Base-by-base conservation (phyloP, 2,888 invertebrate genomes). In the Macrophya alboannulata region DNA sequence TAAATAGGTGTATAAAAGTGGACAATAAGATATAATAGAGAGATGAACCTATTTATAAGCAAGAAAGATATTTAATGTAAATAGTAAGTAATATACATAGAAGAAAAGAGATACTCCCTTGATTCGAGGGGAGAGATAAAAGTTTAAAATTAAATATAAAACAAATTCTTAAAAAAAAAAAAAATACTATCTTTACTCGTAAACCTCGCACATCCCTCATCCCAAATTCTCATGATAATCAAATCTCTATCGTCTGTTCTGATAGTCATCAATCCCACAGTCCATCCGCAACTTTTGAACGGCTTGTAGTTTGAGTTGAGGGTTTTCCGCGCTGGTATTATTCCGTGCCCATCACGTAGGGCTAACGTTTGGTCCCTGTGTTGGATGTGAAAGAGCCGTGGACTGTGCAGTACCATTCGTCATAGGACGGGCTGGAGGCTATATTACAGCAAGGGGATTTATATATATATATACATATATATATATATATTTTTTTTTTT, bases 61-160 rank as follows among this genome's bases (percentile, higher is more conserved):
- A 72, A 45, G 3, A 82, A 55, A 90, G 88, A 79, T 92, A 92
- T 91, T 92, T 90, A 92, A 92, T 92, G 91, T 91, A 92, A 90
- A 88, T 84, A 92, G 89, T 92, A 83, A n/a, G 88, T 91, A 87
- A 89, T 88, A 90, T 89, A 91, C 4, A 74, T 5, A 79, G 62
- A 62, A 31, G 59, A 77, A 17, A 37, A 51, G 31, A 31, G 21
- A 37, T 40, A n/a, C 17, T 31, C 31, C 17, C 71, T 15, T 17
- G 37, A 90, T 88, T 86, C 87, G 88, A 71, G 88, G 89, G 45
- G 87, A 88, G 86, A 89, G 91, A 92, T 90, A 90, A 91, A 91
- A 89, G 62, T 87, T 87, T 85, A 89, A 77, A 89, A 83, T 86
- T 76, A 48, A 83, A 83, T 83, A 84, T 82, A 86, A 84, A 82